Base-by-base conservation (phyloP, 2,113 vertebrate genomes). In the Alectura lathami region DNA sequence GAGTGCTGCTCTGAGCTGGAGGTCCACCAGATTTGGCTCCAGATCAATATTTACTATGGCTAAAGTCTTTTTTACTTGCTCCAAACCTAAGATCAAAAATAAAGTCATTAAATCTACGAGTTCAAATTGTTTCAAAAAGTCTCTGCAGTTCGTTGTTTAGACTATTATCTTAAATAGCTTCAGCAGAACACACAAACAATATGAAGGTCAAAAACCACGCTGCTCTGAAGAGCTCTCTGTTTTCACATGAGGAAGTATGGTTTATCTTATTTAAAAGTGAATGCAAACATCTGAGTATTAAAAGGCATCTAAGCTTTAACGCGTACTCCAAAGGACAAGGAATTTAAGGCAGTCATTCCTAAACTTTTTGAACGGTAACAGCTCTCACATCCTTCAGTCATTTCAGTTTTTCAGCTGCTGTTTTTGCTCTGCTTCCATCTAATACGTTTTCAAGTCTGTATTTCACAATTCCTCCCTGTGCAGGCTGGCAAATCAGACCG, bases 1-100 rank as follows among this genome's bases (percentile, higher is more conserved):
- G 83, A 99, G 98, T 64, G 98, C 96, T 86, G 97, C 97, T 97
- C 98, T 97, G 86, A 99, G 96, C 89, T 99, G 99, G 2, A 97
- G 97, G 89, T 99, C 98, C 11, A 98, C 96, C 32, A 96, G 51
- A 12, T 91, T 97, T 20, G 98, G 97, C 34, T 98, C 97, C 70
- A 98, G 83, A 36, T 99, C 99, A 32, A 98, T 96, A 96, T 98
- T 99, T 12, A 91, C 80, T 40, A 99, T 91, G 18, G 98, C 94
- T 20, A 98, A 75, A 60, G 96, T 97, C 94, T 95, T 96, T 87
- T 96, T 97, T 40, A 91, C 94, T 60, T 96, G 97, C 40, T 97
- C 96, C 12, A 98, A 96, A 94, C 97, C 99, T 99, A 91, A 21
- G 8, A 77, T 84, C 81, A 79, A 92, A 96, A 93, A 95, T 4